These are phyloP conservation scores for Pristiophorus japonicus DNA, from an alignment of 2,113 vertebrate genomes.

Conservation along the genomic window DNA sequence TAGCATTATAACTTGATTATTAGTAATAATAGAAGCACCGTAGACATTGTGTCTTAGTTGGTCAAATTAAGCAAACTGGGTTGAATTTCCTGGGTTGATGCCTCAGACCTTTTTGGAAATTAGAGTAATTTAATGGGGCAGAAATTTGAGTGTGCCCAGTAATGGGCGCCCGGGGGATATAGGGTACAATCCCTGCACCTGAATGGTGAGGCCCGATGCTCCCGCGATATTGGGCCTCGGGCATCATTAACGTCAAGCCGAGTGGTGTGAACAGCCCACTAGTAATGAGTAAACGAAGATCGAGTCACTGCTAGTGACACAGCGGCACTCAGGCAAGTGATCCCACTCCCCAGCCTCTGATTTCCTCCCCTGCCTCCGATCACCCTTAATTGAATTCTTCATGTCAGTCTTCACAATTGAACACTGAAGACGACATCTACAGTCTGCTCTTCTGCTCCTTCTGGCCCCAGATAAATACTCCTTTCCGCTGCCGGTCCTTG, in stretches of 20 bases:
- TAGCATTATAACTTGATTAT: no score
- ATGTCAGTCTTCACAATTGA: background rate
- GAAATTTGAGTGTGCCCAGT: background rate
- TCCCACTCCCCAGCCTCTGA: background rate
- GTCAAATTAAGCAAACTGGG: background rate
- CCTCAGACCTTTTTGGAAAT: background rate
- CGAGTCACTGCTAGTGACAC: background rate
- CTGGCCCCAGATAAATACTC: background rate
- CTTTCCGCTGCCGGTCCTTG: no score
- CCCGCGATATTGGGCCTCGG: background rate
- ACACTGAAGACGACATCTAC: background rate
- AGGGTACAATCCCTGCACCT: background rate
- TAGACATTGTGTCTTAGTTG: no score
- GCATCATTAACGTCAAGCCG: background rate
- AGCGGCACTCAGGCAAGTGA: background rate
- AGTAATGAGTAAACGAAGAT: background rate
- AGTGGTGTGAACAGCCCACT: background rate
- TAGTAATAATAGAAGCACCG: no score
- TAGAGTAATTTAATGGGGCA: background rate
- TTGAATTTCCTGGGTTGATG: background rate
- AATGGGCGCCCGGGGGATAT: background rate
- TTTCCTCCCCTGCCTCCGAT: no score
- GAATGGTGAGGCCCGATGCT: background rate
- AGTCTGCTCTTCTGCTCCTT: background rate
- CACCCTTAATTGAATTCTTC: background rate